Evolutionary conservation across 2,888 invertebrate genomes (phyloP).

Genomic region (Dorcus parallelipipedus): DNA sequence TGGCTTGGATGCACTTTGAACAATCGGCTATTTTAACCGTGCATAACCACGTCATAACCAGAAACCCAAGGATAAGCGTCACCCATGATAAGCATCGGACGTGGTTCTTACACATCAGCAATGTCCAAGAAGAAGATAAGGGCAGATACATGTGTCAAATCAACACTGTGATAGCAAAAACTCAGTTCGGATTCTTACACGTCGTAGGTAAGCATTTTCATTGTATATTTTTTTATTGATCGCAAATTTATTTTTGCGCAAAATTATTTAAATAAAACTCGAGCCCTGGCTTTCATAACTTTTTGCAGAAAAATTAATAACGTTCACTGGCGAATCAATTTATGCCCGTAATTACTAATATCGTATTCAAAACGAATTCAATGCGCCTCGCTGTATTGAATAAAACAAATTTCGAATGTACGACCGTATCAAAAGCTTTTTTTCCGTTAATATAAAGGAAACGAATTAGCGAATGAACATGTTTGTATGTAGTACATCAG

Average conservation of each 20-base stretch:
- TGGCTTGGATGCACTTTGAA: slow-evolving; percentile 95
- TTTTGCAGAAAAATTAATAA: too few relatives aligned
- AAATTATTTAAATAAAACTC: too few relatives aligned
- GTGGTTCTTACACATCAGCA: slow-evolving; percentile 89
- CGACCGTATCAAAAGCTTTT: too few relatives aligned
- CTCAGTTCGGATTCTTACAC: slow-evolving; percentile 87
- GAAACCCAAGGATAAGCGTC: slow-evolving; percentile 87
- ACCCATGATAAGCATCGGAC: slow-evolving; percentile 90
- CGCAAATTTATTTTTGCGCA: not conserved
- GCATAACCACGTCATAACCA: slow-evolving; percentile 90
- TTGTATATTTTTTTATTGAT: not conserved
- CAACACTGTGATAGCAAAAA: slow-evolving; percentile 89
- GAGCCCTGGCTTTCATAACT: too few relatives aligned
- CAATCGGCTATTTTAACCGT: slow-evolving; percentile 90
- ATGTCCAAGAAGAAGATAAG: slow-evolving; percentile 87
- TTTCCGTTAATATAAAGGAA: too few relatives aligned
- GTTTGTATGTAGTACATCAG: too few relatives aligned
- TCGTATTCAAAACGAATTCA: too few relatives aligned
- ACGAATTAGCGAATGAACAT: too few relatives aligned
- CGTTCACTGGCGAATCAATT: too few relatives aligned
- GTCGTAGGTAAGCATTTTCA: slow-evolving; percentile 75
- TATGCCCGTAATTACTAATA: too few relatives aligned
- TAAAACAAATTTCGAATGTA: too few relatives aligned
- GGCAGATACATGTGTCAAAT: slow-evolving; percentile 94
- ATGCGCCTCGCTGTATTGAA: too few relatives aligned